phyloP scores from a whole-genome alignment of 2,888 invertebrate genomes.

The Graphium colonna region DNA sequence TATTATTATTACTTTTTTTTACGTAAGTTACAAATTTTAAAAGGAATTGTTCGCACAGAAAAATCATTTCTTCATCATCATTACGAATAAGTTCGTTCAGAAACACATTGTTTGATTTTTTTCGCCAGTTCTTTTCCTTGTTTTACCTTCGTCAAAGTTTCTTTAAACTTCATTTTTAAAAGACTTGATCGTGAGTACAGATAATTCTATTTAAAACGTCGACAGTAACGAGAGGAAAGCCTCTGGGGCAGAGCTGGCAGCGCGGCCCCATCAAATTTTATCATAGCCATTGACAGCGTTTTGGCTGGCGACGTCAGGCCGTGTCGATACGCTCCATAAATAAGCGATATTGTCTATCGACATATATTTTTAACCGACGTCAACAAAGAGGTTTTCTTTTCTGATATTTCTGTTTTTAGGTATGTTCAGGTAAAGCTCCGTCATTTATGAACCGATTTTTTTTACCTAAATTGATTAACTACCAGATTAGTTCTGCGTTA shows the following conservation, averaged over 20 bases:
- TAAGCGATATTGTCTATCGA: too few species aligned
- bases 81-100: too few species aligned
- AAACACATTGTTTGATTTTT: not conserved
- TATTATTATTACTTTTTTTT: too few species aligned
- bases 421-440: too few species aligned
- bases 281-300: constrained; percentile 65
- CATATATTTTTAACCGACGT: too few species aligned
- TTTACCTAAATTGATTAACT: too few species aligned
- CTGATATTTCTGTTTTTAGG: too few species aligned
- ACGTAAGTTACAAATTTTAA: not conserved
- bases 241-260: constrained; percentile 32
- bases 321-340: constrained; percentile 40
- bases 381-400: too few species aligned
- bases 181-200: constrained; percentile 32
- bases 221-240: constrained; percentile 56
- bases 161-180: constrained; percentile 24
- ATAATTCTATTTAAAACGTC: constrained; percentile 42
- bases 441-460: too few species aligned
- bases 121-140: constrained; percentile 6
- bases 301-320: constrained; percentile 55
- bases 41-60: constrained; percentile 16
- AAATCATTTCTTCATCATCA: constrained; percentile 28
- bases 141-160: constrained; percentile 21
- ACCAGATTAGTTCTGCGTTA: too few species aligned
- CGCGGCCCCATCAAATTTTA: constrained; percentile 66